Percentiles rank a stretch among this genome's conserved stretches.
phyloP scores from a whole-genome alignment of 2,888 invertebrate species.

The Dermolepida albohirtum region DNA sequence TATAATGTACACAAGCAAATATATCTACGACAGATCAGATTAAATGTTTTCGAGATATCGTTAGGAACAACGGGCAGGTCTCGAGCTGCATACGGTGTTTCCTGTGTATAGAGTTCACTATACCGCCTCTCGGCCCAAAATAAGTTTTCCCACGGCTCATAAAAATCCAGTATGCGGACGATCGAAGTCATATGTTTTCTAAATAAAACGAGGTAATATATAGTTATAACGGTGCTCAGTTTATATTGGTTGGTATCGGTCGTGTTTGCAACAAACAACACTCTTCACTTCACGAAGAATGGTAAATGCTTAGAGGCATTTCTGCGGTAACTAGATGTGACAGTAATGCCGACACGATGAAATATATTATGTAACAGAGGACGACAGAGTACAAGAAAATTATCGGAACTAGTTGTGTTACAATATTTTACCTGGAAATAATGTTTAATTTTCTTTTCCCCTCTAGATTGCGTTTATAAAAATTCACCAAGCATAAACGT shows the following conservation, averaged over 20 bases:
- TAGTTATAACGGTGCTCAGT: constrained; percentile 37
- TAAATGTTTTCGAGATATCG: constrained; percentile 1
- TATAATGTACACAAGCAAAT: constrained; percentile 7
- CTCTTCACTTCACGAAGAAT: constrained; percentile 10
- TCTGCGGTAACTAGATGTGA: constrained; percentile 25
- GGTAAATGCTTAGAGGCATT: constrained; percentile 27
- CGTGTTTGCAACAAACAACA: not conserved
- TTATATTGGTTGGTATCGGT: constrained; percentile 28
- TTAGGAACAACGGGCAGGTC: not conserved
- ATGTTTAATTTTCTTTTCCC: not conserved
- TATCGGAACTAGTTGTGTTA: constrained; percentile 9
- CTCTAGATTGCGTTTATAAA: too few relatives aligned
- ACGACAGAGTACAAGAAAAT: constrained; percentile 22
- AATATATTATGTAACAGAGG: constrained; percentile 28
- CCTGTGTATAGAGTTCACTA: not conserved
- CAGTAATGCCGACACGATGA: constrained; percentile 24
- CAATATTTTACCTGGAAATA: not conserved
- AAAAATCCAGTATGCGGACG: constrained; percentile 16
- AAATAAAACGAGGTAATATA: constrained; percentile 31
- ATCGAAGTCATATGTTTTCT: constrained; percentile 29
- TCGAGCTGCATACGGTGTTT: not conserved
- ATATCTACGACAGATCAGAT: constrained; percentile 7
- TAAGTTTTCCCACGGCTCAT: constrained; percentile 31
- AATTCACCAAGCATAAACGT: too few relatives aligned
- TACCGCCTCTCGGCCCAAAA: constrained; percentile 11